Percentiles rank a stretch among this genome's conserved stretches.
phyloP scores from a whole-genome alignment of 2,888 invertebrate species.

The Torymus tubicola region DNA sequence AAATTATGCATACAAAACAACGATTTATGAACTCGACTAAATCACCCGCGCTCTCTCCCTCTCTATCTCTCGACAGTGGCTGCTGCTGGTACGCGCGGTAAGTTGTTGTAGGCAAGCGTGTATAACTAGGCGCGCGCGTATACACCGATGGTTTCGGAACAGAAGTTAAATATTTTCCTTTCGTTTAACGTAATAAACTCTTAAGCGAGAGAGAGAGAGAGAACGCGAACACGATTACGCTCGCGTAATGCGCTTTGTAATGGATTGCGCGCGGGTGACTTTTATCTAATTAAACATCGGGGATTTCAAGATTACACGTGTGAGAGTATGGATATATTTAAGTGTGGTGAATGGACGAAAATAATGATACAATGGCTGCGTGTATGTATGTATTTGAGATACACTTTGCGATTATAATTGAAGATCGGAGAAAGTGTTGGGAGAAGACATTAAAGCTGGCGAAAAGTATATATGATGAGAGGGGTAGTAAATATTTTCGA shows the following conservation, averaged over 20 bases:
- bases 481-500: slow-evolving; percentile 58
- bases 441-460: slow-evolving; percentile 22
- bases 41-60: slow-evolving; percentile 31
- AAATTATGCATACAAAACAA: slow-evolving; percentile 40
- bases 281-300: too few relatives aligned
- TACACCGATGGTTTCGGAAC: background rate
- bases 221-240: too few relatives aligned
- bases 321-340: too few relatives aligned
- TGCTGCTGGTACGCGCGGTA: too few relatives aligned
- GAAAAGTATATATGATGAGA: slow-evolving; percentile 13
- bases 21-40: slow-evolving; percentile 43
- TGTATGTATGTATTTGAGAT: too few relatives aligned
- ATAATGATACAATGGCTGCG: too few relatives aligned
- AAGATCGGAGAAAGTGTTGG: slow-evolving; percentile 10
- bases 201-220: background rate
- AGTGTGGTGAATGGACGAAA: too few relatives aligned
- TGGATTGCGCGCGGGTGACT: too few relatives aligned
- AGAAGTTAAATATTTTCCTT: slow-evolving; percentile 10
- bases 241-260: too few relatives aligned
- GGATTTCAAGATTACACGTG: too few relatives aligned
- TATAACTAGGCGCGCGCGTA: background rate
- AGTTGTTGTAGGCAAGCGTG: too few relatives aligned
- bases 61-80: slow-evolving; percentile 17
- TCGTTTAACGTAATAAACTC: background rate
- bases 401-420: background rate